Base-by-base conservation (phyloP, 2,797 vertebrate species). In the Channa striata region DNA sequence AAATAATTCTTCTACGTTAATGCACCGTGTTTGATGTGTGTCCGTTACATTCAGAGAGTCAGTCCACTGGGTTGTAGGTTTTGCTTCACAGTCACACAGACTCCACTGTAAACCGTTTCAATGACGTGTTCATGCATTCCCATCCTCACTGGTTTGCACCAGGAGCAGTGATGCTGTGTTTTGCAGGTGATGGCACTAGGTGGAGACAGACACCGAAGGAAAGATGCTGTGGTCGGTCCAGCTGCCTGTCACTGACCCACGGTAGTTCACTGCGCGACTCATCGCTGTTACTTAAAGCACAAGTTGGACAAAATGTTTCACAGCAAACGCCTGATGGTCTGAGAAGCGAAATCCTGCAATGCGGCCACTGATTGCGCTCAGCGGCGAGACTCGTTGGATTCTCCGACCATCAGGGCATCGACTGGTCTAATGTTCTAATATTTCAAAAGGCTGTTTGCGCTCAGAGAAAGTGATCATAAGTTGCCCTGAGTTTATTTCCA, bases 161-260 rank as follows among this genome's bases (percentile, higher is more conserved):
- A 43, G 6, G 17, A n/a, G 16, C 5, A n/a, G n/a, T n/a, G n/a
- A n/a, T 13, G 0, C 16, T 79, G 77, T 30, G 54, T 0, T 78
- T 23, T 58, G 3, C 4, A 11, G 0, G 3, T 16, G 0, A 17
- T 3, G 43, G 6, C 91, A 54, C 83, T 79, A 90, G 90, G 51
- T 79, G 88, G 86, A 82, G 86, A 85, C 89, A 91, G 20, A 77
- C 44, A 48, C 12, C 48, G 47, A 56, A 34, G 9, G 0, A 64
- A 13, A 17, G 19, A 16, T 17, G 40, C 1, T 0, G 6, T 7
- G 7, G 5, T 20, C 7, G 48, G 21, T 62, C 33, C 19, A 30
- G 1, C 20, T 40, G 34, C 1, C 23, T 6, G 34, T 53, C 37
- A 68, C 57, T 53, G 37, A 56, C 36, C 65, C 34, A 58, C 1